Percentiles rank a stretch among this genome's conserved stretches.
Evolutionary conservation across 2,888 invertebrate genomes (phyloP).

Genomic region (Plagiodera versicolora): DNA sequence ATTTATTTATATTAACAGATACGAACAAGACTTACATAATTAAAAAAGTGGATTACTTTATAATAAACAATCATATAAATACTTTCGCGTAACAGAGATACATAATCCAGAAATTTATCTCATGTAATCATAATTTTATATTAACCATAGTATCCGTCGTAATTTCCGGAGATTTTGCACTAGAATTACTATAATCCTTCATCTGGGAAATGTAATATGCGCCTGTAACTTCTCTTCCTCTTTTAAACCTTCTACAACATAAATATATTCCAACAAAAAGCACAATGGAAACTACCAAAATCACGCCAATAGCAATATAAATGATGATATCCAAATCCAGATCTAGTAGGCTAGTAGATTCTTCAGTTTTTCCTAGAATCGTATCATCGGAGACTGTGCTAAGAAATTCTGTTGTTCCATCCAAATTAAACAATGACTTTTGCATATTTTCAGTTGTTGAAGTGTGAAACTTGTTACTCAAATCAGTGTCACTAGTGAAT

Average conservation of each 20-base stretch:
- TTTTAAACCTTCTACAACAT: slow-evolving; percentile 36
- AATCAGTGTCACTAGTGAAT: background rate
- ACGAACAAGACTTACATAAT: background rate
- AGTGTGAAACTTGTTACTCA: background rate
- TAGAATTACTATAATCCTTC: slow-evolving; percentile 23
- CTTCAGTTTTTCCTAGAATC: background rate
- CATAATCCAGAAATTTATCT: background rate
- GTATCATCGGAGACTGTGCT: slow-evolving; percentile 3
- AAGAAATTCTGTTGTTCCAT: background rate
- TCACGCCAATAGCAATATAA: slow-evolving; percentile 36
- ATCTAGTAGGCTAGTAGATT: background rate
- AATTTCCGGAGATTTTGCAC: slow-evolving; percentile 13
- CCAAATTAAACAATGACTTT: background rate
- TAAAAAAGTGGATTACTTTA: background rate
- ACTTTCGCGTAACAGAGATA: background rate
- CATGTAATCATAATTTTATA: slow-evolving; percentile 2
- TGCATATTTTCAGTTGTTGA: background rate
- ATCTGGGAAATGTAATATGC: slow-evolving; percentile 33
- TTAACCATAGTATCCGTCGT: slow-evolving; percentile 2
- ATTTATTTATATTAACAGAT: background rate
- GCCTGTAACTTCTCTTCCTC: slow-evolving; percentile 19
- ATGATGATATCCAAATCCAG: slow-evolving; percentile 2
- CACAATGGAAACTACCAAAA: slow-evolving; percentile 36
- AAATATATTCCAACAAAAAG: slow-evolving; percentile 29
- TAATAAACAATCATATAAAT: slow-evolving; percentile 4